Conservation (phyloP, 1,140 invertebrate species). For the Saccostrea glomerata region DNA sequence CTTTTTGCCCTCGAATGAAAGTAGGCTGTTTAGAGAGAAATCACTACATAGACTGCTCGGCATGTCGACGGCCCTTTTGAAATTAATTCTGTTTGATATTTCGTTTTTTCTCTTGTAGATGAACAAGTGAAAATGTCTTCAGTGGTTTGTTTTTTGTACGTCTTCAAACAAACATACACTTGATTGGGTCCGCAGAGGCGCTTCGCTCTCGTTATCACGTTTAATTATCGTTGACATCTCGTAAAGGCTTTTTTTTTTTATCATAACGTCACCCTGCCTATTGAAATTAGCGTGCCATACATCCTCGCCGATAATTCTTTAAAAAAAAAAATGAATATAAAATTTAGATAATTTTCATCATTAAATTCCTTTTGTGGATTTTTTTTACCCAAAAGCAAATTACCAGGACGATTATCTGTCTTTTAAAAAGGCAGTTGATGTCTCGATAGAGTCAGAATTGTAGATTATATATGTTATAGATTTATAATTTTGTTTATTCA, state of each 20-base stretch:
- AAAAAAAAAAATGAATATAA: conserved; percentile 2
- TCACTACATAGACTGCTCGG: background rate
- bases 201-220: background rate
- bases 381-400: background rate
- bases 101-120: background rate
- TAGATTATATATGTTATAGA: background rate
- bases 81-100: conserved; percentile 35
- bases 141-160: background rate
- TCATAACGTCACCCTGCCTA: background rate
- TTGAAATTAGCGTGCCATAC: background rate
- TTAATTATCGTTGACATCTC: background rate
- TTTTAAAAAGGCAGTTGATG: background rate
- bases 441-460: background rate
- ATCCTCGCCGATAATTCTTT: background rate
- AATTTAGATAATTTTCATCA: background rate
- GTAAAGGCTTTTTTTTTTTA: background rate
- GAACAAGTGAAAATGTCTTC: background rate
- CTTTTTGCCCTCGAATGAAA: conserved; percentile 12
- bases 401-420: background rate
- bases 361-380: background rate
- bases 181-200: background rate
- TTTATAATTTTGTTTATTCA: conserved; percentile 8
- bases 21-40: background rate
- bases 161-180: conserved; percentile 10
- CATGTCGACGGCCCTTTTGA: background rate